A percentile compares a stretch with the other conserved stretches of the same genome.
phyloP scores from a whole-genome alignment of 30 jellyfish, hydroid and myxozoan genomes.

The Pseudorhiza aurosa region DNA sequence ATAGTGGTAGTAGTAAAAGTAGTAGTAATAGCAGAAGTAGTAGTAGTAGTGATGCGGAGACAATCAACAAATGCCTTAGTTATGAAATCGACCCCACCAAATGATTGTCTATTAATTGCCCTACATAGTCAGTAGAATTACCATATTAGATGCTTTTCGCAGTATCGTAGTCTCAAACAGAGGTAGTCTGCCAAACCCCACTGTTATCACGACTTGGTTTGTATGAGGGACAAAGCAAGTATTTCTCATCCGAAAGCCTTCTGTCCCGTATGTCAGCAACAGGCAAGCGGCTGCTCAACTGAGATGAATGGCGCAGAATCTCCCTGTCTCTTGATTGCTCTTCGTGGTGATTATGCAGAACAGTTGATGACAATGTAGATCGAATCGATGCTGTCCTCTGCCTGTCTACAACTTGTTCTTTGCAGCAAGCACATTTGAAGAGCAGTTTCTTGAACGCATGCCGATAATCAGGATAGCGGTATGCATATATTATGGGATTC shows the following conservation, averaged over 20 bases:
- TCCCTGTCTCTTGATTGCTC: conserved; percentile 40
- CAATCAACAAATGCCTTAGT: no score
- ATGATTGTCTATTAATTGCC: no score
- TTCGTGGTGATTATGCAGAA: conserved; percentile 22
- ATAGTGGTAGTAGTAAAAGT: no score
- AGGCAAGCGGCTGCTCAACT: conserved; percentile 6
- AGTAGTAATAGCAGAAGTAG: no score
- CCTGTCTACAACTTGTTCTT: background rate
- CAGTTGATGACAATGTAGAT: conserved; percentile 39
- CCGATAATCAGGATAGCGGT: conserved; percentile 77
- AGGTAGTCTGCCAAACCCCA: conserved; percentile 16
- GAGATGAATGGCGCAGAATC: background rate
- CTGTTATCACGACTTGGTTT: background rate
- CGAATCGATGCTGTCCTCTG: conserved; percentile 56
- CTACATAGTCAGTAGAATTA: no score
- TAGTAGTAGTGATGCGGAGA: no score
- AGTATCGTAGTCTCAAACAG: background rate
- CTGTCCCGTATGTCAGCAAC: conserved; percentile 17
- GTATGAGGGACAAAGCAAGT: conserved; percentile 28
- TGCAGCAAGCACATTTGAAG: conserved; percentile 39
- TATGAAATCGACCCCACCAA: no score
- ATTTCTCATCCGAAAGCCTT: conserved; percentile 24
- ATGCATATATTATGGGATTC: conserved; percentile 81
- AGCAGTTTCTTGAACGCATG: conserved; percentile 71
- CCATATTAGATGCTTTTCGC: no score